Base-by-base conservation (phyloP, 2,113 vertebrate species). In the Miniopterus natalensis region DNA sequence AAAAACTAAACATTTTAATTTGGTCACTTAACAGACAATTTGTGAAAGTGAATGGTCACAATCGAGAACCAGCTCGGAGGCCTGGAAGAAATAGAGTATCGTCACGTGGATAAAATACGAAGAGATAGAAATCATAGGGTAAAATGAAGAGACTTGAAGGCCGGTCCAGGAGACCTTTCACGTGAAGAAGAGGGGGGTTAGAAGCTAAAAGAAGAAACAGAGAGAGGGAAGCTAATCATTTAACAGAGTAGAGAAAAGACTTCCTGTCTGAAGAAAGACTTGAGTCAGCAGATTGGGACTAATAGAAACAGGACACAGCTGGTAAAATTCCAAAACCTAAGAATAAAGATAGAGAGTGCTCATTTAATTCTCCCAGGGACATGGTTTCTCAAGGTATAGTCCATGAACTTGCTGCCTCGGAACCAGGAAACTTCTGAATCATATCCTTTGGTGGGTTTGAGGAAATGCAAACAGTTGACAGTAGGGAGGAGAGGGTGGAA, bases 181-280 rank as follows among this genome's bases (percentile, higher is more conserved):
- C 31, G 49, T 23, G 73, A 61, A 36, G 40, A 65, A 40, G 36
- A 77, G 40, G 25, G 70, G 9, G 10, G 59, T 40, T 45, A 71
- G 45, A 92, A 63, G 20, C 36, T 77, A n/a, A 73, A n/a, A 49
- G 6, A 29, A 79, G 20, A 17, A 90, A 31, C 2, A 13, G 21
- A 20, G 13, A 27, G 12, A 31, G 0, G 17, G 49, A 25, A 65
- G 29, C 68, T 49, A 85, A 85, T 85, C 75, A 88, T 61, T 65
- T 77, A 66, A 68, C 36, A 70, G 75, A 14, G 25, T 7, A 17
- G 18, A 65, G 27, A 27, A 27, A 68, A 79, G 11, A 6, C n/a
- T 80, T 61, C 65, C 9, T 7, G 74, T 49, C n/a, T 65, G 23
- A 65, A 84, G 61, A 94, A 92, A 90, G 40, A 84, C 68, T 77